Conservation (phyloP, 2,888 invertebrate species). For the Mesochorus sp. region DNA sequence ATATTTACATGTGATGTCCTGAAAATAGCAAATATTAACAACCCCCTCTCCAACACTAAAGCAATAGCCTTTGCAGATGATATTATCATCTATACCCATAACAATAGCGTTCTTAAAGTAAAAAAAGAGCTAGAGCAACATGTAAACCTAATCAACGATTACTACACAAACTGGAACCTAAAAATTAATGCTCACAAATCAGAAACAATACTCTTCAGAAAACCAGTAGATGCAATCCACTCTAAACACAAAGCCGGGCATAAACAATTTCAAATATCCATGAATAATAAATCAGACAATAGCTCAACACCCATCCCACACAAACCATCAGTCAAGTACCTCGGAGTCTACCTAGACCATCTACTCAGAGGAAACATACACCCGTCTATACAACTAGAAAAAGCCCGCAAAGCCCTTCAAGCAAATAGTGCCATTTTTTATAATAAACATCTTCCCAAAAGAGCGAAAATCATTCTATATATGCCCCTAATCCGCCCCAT, state of each 20-base stretch:
- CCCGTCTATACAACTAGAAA: no score
- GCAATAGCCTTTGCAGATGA: slow-evolving; percentile 57
- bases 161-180: slow-evolving; percentile 56
- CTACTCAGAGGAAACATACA: not conserved
- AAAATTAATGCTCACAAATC: slow-evolving; percentile 50
- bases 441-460: not conserved
- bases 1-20: slow-evolving; percentile 46
- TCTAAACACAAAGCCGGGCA: not conserved
- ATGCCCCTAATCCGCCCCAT: slow-evolving; percentile 27
- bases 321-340: not conserved
- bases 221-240: not conserved
- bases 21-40: slow-evolving; percentile 37
- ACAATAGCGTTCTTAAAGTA: not conserved
- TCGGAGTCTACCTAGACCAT: not conserved
- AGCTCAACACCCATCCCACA: no score
- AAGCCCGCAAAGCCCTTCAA: not conserved
- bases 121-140: slow-evolving; percentile 21
- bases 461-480: slow-evolving; percentile 23
- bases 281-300: no score
- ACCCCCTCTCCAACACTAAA: not conserved
- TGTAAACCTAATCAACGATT: slow-evolving; percentile 38
- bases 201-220: slow-evolving; percentile 56
- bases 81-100: slow-evolving; percentile 33
- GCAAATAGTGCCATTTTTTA: not conserved
- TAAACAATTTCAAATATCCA: not conserved